phyloP scores from a whole-genome alignment of 92 coral and sea anemone species.

The Epizoanthus ramosus region DNA sequence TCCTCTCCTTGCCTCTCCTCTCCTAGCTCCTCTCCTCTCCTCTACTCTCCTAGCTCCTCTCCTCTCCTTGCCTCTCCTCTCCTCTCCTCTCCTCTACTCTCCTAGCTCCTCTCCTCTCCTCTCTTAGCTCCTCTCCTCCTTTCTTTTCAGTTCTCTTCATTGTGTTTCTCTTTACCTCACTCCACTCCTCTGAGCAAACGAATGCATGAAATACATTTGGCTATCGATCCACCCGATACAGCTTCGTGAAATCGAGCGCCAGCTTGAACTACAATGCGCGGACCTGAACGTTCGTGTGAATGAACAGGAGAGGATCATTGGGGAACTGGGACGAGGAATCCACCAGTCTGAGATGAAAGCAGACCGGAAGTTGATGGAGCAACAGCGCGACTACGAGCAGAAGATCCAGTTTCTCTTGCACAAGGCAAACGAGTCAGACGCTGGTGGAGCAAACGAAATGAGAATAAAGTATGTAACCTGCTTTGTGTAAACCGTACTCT shows the following conservation, averaged over 20 bases:
- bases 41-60: no score
- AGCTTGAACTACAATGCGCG: conserved; percentile 56
- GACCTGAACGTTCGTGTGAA: conserved; percentile 75
- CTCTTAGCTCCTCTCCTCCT: no score
- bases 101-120: no score
- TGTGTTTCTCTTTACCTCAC: no score
- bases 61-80: no score
- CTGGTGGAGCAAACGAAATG: conserved; percentile 43
- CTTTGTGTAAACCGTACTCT: no score
- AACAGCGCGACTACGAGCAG: conserved; percentile 91
- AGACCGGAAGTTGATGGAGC: conserved; percentile 80
- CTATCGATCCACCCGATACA: not conserved
- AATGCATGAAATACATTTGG: not conserved
- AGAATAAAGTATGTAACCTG: conserved; percentile 46
- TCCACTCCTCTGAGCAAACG: no score
- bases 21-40: no score
- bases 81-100: no score
- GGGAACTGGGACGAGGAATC: conserved; percentile 92
- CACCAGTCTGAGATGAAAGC: conserved; percentile 85
- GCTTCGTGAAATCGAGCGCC: conserved; percentile 48
- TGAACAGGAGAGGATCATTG: conserved; percentile 92
- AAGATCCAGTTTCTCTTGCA: conserved; percentile 92
- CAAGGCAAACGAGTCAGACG: conserved; percentile 80
- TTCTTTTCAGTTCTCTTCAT: no score
- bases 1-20: no score